Base-by-base conservation (phyloP, 1,140 invertebrate species). In the Idris sp. region DNA sequence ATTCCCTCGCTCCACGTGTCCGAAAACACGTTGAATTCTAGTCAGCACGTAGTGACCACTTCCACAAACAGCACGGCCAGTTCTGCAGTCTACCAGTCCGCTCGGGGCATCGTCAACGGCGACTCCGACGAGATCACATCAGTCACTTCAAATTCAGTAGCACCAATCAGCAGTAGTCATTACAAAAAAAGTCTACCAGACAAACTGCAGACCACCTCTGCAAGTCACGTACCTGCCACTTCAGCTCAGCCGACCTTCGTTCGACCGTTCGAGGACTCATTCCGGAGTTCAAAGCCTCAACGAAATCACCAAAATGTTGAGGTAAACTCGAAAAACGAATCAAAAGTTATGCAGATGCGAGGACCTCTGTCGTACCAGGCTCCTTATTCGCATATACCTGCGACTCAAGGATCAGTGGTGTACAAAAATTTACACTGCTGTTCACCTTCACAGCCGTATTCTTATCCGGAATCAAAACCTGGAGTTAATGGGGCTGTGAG, bases 261-360 rank as follows among this genome's bases (percentile, higher is more conserved):
- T 3, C 78, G 88, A n/a, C 87, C 88, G 1, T 89, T 89, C 44
- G 88, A 88, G 53, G 87, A 89, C 49, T 86, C 82, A 2, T 86
- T 86, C 49, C 76, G 84, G 13, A 64, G 82, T 18, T 77, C 82
- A n/a, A 78, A 80, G 2, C 80, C 79, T n/a, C 78, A 81, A 1
- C 72, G 79, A 48, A 67, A 78, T 2, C 43, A 82, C 9, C 83
- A 79, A 69, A 83, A 74, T n/a, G n/a, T n/a, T n/a, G n/a, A n/a
- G n/a, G n/a, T n/a, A n/a, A n/a, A n/a, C n/a, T n/a, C n/a, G n/a
- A n/a, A n/a, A n/a, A n/a, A n/a, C n/a, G n/a, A n/a, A n/a, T n/a
- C n/a, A n/a, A n/a, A n/a, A n/a, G n/a, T n/a, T n/a, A n/a, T n/a
- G n/a, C n/a, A n/a, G n/a, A n/a, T n/a, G n/a, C n/a, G n/a, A n/a